Conservation (phyloP, 1,140 invertebrate species). For the Drosophila nigrodunni region DNA sequence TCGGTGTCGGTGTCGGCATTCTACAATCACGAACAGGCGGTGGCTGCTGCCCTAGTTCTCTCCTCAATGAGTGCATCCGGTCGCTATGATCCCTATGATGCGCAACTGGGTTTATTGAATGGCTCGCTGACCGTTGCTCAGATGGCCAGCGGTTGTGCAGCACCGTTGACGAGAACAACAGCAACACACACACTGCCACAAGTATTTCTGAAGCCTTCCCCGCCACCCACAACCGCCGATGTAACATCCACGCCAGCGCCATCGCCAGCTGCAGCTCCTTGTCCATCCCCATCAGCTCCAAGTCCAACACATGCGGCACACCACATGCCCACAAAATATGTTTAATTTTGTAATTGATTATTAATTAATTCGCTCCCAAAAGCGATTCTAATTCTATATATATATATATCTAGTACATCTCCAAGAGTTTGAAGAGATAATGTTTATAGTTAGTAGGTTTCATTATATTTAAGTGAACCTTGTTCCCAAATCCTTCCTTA, state of each 20-base stretch:
- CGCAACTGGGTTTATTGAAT: conserved; percentile 43
- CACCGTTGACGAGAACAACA: conserved; percentile 9
- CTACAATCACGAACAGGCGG: conserved; percentile 77
- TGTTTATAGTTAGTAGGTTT: conserved; percentile 43
- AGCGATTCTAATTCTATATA: conserved; percentile 43
- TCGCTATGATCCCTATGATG: conserved; percentile 59
- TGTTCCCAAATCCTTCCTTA: too few relatives aligned
- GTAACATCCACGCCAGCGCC: conserved; percentile 41
- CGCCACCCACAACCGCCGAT: conserved; percentile 49
- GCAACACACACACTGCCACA: conserved; percentile 73
- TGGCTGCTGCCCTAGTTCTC: conserved; percentile 73
- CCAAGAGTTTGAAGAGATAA: conserved; percentile 22
- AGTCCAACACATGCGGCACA: conserved; percentile 25
- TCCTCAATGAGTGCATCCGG: conserved; percentile 71
- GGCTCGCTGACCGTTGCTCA: conserved; percentile 27
- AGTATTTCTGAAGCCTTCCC: conserved; percentile 80
- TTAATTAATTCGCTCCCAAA: conserved; percentile 28
- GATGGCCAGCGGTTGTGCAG: conserved; percentile 1
- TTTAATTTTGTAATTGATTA: conserved; percentile 45
- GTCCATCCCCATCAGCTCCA: too few relatives aligned
- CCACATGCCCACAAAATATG: conserved; percentile 69
- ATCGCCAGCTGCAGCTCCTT: background rate
- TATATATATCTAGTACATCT: conserved; percentile 11
- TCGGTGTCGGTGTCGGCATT: conserved; percentile 72
- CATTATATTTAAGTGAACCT: conserved; percentile 17